Evolutionary conservation across 2,797 vertebrate species (phyloP).

Genomic region (Phalanger gymnotis): DNA sequence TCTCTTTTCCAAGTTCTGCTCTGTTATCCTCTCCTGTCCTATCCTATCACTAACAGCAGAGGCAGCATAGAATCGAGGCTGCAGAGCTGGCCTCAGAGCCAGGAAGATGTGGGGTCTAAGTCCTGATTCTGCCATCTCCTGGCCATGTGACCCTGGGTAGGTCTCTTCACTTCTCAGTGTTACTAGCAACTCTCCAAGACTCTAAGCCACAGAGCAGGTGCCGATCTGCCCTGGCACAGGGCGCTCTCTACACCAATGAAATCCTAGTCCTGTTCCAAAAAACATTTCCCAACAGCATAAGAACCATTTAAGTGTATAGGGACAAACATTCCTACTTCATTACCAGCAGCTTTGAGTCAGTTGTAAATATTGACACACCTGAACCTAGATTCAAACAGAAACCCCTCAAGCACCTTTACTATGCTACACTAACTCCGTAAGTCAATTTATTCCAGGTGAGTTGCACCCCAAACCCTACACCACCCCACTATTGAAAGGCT

Average conservation of each 20-base stretch:
- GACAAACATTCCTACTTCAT: conserved; percentile 51
- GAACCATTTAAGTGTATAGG: conserved; percentile 57
- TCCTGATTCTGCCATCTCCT: not conserved
- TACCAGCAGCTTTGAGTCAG: conserved; percentile 55
- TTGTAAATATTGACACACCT: conserved; percentile 61
- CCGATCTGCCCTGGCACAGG: not conserved
- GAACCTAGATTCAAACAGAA: conserved; percentile 66
- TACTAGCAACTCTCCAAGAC: not conserved
- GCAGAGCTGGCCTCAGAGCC: not conserved
- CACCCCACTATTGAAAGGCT: not conserved
- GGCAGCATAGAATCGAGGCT: not conserved
- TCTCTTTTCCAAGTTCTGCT: not conserved
- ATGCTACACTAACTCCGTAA: conserved; percentile 47
- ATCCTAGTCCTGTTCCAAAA: not conserved
- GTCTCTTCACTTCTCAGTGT: not conserved
- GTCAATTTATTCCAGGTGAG: conserved; percentile 56
- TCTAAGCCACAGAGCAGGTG: not conserved
- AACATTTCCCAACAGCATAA: conserved; percentile 44
- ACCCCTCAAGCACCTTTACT: conserved; percentile 54
- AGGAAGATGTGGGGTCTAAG: not conserved
- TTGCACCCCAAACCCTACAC: conserved; percentile 41
- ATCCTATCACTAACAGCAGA: not conserved
- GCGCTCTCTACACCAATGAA: not conserved
- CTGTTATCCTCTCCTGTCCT: not conserved
- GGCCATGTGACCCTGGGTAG: not conserved